Conservation (phyloP, 2,797 vertebrate genomes). For the Cottoperca gobio region DNA sequence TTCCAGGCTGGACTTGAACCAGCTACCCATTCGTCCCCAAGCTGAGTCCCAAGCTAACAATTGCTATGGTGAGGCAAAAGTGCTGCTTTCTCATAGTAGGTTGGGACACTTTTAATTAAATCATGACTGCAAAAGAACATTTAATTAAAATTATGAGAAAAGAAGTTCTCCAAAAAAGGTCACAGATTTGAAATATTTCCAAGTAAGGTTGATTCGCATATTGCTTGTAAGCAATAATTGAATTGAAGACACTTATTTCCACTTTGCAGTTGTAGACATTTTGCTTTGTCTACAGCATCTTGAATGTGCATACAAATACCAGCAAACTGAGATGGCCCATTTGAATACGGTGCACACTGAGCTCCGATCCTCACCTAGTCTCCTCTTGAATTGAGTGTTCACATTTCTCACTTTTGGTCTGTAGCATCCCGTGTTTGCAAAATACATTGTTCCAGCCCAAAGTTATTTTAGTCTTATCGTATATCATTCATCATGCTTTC, state of each 20-base stretch:
- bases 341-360: neutral
- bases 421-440: neutral
- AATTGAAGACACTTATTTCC: neutral
- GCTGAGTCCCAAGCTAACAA: no score
- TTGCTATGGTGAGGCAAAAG: neutral
- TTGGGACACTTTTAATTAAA: neutral
- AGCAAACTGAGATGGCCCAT: neutral
- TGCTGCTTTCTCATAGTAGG: neutral
- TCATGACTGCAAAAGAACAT: neutral
- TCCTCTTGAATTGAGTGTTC: neutral
- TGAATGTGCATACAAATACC: neutral
- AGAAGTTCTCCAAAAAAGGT: neutral
- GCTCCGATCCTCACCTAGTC: neutral
- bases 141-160: neutral
- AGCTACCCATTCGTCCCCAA: no score
- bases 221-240: neutral
- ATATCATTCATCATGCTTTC: conserved; percentile 43
- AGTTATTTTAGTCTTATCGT: conserved; percentile 27
- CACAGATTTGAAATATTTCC: neutral
- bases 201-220: neutral
- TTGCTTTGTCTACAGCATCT: neutral
- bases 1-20: no score
- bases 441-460: conserved; percentile 12
- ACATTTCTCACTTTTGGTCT: neutral
- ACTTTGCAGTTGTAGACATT: neutral